These are phyloP conservation scores for Dromaius novaehollandiae DNA, from an alignment of 2,113 vertebrate genomes.

Conservation along the genomic window DNA sequence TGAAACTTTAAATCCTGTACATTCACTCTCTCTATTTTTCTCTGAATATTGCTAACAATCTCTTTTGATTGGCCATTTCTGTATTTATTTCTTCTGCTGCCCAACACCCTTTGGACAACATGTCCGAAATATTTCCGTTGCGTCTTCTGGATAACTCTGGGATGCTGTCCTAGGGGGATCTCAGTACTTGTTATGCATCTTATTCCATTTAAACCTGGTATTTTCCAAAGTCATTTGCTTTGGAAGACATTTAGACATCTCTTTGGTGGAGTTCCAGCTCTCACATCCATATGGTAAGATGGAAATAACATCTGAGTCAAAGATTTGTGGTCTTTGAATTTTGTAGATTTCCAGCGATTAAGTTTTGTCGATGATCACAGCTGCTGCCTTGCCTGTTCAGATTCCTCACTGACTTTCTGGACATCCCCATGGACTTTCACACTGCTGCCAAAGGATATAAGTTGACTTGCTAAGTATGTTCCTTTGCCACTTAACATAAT, in stretches of 20 bases:
- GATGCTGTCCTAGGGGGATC: neutral
- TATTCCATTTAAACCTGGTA: slow-evolving; percentile 22
- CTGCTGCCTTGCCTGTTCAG: neutral
- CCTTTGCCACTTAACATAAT: neutral
- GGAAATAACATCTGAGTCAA: slow-evolving; percentile 51
- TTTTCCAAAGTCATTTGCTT: slow-evolving; percentile 55
- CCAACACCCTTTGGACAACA: neutral
- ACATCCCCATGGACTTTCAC: neutral
- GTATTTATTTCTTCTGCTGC: neutral
- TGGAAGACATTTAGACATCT: slow-evolving; percentile 63
- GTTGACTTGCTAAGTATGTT: neutral
- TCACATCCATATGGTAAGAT: slow-evolving; percentile 53
- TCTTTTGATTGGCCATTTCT: neutral
- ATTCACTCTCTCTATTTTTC: neutral
- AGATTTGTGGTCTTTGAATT: slow-evolving; percentile 10
- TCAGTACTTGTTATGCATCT: neutral
- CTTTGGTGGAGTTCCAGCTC: slow-evolving; percentile 61
- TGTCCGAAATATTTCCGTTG: neutral
- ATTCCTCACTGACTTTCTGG: neutral
- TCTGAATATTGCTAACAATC: neutral
- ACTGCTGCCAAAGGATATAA: neutral
- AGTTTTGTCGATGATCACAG: neutral
- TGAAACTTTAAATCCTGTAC: neutral
- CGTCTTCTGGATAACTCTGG: neutral
- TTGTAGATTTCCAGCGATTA: neutral